phyloP scores from a whole-genome alignment of 2,888 invertebrate genomes.

The Napeogenes sylphis region DNA sequence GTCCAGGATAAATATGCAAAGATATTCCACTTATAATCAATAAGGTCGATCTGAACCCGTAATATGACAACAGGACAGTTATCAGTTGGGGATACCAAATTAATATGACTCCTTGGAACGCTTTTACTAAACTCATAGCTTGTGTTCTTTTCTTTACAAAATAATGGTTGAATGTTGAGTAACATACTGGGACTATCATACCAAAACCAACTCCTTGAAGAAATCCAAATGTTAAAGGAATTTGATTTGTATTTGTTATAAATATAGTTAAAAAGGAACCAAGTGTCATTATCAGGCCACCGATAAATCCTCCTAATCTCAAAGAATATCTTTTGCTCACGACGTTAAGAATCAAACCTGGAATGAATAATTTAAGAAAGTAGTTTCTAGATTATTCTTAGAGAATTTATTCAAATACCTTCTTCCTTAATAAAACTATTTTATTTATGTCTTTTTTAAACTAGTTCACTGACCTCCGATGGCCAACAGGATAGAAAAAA shows the following conservation, averaged over 20 bases:
- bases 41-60: conserved; percentile 81
- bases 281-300: conserved; percentile 68
- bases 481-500: conserved; percentile 67
- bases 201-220: conserved; percentile 81
- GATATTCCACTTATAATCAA: conserved; percentile 78
- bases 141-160: conserved; percentile 78
- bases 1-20: conserved; percentile 77
- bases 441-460: too few species aligned
- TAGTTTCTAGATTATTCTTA: conserved; percentile 7
- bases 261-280: conserved; percentile 76
- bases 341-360: conserved; percentile 79
- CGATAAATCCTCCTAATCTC: conserved; percentile 75
- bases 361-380: conserved; percentile 34
- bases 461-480: conserved; percentile 53
- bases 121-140: conserved; percentile 80
- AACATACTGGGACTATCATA: conserved; percentile 79
- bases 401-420: background rate
- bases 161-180: conserved; percentile 80
- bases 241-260: conserved; percentile 73
- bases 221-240: conserved; percentile 76
- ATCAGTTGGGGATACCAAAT: conserved; percentile 79
- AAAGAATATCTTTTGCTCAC: conserved; percentile 73
- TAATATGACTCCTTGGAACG: conserved; percentile 74
- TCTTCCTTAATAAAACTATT: background rate
- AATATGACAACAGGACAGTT: conserved; percentile 66